Percentiles rank a stretch among this genome's conserved stretches.
Evolutionary conservation across 2,797 vertebrate species (phyloP).

Genomic region (Leuciscus waleckii): DNA sequence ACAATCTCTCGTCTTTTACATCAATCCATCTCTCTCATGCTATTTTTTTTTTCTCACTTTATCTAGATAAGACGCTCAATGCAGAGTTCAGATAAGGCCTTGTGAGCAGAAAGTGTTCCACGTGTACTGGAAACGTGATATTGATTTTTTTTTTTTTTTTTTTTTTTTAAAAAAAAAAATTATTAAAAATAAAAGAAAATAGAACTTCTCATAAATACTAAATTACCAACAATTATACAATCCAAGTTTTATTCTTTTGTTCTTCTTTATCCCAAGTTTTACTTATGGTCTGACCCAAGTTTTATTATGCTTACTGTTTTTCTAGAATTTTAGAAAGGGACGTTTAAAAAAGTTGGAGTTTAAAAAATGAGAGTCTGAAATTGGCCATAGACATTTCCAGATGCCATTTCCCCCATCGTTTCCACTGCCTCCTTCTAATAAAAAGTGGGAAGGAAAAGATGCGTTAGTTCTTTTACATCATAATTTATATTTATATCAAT

Average conservation of each 20-base stretch:
- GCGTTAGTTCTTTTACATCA: background rate
- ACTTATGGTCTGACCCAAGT: background rate
- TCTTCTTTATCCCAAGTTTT: background rate
- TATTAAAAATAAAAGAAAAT: too few species aligned
- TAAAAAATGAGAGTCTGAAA: conserved; percentile 1
- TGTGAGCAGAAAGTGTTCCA: background rate
- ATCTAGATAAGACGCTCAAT: background rate
- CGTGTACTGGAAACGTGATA: too few species aligned
- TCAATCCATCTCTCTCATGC: background rate
- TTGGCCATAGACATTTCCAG: background rate
- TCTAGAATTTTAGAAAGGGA: background rate
- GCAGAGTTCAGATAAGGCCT: too few species aligned
- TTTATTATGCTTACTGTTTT: background rate
- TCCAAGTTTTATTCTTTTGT: too few species aligned
- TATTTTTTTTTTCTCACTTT: background rate
- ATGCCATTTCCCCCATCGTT: background rate
- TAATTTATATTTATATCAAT: background rate
- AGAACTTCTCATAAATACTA: too few species aligned
- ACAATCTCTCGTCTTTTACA: background rate
- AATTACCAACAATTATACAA: too few species aligned
- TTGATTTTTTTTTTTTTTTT: background rate
- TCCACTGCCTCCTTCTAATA: background rate
- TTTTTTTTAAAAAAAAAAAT: too few species aligned
- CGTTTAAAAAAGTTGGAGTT: background rate
- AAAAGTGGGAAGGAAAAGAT: conserved; percentile 2